These are phyloP conservation scores for Hylyphantes graminicola DNA, from an alignment of 1,140 invertebrate genomes.

Conservation along the genomic window DNA sequence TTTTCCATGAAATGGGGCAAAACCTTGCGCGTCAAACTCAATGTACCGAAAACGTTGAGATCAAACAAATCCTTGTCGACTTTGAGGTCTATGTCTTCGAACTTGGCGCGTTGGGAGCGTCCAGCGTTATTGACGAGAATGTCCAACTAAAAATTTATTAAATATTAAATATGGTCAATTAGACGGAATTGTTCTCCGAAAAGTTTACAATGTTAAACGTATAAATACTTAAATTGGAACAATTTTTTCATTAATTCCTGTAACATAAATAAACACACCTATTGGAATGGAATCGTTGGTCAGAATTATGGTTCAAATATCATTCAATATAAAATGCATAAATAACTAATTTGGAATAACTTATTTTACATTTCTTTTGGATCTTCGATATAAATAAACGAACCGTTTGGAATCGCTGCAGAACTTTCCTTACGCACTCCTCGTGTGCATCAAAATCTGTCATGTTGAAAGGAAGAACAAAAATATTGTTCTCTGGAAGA, in stretches of 20 bases:
- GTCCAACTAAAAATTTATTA: conserved; percentile 73
- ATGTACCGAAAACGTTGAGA: conserved; percentile 81
- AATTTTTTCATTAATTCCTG: too few relatives aligned
- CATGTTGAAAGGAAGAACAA: conserved; percentile 62
- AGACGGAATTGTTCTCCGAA: too few relatives aligned
- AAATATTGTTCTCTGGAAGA: conserved; percentile 53
- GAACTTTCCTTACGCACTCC: conserved; percentile 74
- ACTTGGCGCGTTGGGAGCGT: conserved; percentile 80
- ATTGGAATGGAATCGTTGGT: not conserved
- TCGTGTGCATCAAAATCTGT: conserved; percentile 74
- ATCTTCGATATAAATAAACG: not conserved
- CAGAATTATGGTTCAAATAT: not conserved
- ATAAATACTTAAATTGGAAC: too few relatives aligned
- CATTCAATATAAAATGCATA: not conserved
- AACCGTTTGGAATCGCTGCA: conserved; percentile 77
- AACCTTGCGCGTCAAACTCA: conserved; percentile 78
- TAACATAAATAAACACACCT: too few relatives aligned
- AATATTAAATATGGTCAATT: too few relatives aligned
- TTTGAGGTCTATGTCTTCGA: conserved; percentile 79
- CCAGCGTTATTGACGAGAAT: conserved; percentile 86
- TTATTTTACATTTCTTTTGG: conserved; percentile 45
- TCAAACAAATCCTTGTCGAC: conserved; percentile 85
- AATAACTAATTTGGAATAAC: not conserved
- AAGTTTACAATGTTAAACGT: too few relatives aligned
- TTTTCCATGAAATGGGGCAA: conserved; percentile 74